Conservation (phyloP, 2,797 vertebrate genomes). For the Sebastes hubbsi region DNA sequence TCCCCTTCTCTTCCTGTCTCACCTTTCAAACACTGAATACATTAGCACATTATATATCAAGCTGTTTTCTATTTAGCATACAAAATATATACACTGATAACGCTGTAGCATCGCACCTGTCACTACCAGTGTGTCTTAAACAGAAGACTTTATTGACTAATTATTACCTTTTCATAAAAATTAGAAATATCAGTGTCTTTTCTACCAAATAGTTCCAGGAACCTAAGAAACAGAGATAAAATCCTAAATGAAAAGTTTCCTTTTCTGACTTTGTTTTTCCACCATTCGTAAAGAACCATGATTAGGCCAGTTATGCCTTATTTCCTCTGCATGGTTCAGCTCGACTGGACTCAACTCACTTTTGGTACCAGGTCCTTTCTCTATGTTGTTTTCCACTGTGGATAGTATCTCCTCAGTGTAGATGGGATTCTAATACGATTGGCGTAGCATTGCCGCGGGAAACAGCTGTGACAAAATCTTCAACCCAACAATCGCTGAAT, state of each 20-base stretch:
- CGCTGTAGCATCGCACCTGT: neutral
- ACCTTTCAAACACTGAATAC: constrained; percentile 44
- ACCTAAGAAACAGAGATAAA: neutral
- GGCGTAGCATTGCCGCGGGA: neutral
- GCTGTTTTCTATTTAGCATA: neutral
- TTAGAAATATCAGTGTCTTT: neutral
- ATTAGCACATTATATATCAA: constrained; percentile 9
- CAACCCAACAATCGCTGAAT: neutral
- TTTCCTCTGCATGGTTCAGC: neutral
- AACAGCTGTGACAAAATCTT: neutral
- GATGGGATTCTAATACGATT: too few species aligned
- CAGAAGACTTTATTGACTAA: neutral
- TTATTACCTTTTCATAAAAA: neutral
- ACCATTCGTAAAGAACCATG: neutral
- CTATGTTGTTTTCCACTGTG: too few species aligned
- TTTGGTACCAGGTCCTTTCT: neutral
- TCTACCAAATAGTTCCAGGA: neutral
- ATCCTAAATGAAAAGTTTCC: neutral
- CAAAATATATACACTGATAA: neutral
- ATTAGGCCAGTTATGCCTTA: neutral
- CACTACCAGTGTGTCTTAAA: neutral
- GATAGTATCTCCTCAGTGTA: too few species aligned
- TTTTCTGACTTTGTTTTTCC: neutral
- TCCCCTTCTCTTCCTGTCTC: constrained; percentile 2
- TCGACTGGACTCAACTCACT: neutral